phyloP scores from a whole-genome alignment of 2,113 vertebrate species.

The Sus scrofa region DNA sequence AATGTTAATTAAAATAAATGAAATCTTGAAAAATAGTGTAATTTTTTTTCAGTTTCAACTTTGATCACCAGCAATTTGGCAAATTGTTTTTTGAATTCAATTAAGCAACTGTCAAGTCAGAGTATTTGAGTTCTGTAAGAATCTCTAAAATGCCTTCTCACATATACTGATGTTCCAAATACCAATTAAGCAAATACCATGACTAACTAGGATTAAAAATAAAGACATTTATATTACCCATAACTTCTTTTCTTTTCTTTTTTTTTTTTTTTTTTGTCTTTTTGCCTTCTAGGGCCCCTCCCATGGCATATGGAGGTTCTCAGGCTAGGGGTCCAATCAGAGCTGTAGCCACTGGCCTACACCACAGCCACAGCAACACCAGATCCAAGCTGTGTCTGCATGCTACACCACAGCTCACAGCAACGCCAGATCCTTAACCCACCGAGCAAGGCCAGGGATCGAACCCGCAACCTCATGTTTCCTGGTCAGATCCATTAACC shows the following conservation, averaged over 20 bases:
- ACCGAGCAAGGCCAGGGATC: too few species aligned
- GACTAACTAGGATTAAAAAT: conserved; percentile 30
- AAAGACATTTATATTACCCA: neutral
- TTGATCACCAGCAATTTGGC: conserved; percentile 53
- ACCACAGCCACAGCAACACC: too few species aligned
- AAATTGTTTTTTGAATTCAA: conserved; percentile 35
- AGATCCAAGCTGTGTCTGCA: too few species aligned
- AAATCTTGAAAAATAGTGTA: conserved; percentile 55
- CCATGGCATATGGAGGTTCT: too few species aligned
- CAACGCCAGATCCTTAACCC: too few species aligned
- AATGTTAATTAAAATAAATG: conserved; percentile 48
- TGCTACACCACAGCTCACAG: too few species aligned
- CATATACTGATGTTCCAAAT: neutral
- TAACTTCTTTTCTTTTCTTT: conserved; percentile 18
- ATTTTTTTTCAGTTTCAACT: conserved; percentile 41
- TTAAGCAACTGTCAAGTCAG: neutral
- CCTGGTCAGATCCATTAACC: too few species aligned
- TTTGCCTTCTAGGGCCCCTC: too few species aligned
- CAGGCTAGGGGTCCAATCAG: too few species aligned
- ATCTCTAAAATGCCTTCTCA: neutral
- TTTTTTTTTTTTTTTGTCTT: too few species aligned
- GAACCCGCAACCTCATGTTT: too few species aligned
- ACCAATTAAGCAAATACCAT: neutral
- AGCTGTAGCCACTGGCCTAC: too few species aligned
- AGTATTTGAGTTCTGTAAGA: neutral